Evolutionary conservation across 2,797 vertebrate species (phyloP).

Genomic region (Rhinoraja longicauda): DNA sequence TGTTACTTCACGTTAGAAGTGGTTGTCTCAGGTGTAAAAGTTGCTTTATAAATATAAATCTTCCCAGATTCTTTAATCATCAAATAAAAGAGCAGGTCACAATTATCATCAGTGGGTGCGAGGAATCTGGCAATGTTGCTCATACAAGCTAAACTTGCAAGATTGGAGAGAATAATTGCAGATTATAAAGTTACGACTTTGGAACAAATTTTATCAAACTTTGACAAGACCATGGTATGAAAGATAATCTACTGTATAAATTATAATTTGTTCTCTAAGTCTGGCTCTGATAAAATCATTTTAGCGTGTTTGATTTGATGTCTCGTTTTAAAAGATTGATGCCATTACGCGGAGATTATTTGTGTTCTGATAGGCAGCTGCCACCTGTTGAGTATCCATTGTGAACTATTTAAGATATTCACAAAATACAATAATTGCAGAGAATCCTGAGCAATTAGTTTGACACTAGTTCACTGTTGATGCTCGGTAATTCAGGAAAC

Average conservation of each 20-base stretch:
- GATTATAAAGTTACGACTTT: neutral
- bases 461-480: neutral
- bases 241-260: neutral
- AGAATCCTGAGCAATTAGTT: neutral
- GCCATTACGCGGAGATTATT: neutral
- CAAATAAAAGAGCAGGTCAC: neutral
- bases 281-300: neutral
- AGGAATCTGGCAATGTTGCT: neutral
- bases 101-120: neutral
- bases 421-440: neutral
- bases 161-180: neutral
- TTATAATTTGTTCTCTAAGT: neutral
- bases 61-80: neutral
- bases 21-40: neutral
- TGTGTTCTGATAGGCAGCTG: neutral
- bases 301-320: neutral
- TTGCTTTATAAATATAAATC: neutral
- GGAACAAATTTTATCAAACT: conserved; percentile 2
- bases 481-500: neutral
- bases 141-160: neutral
- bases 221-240: neutral
- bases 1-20: neutral
- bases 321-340: neutral
- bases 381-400: neutral
- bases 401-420: neutral